Evolutionary conservation across 1,140 invertebrate species (phyloP).

Genomic region (Pseudomyrmex cubaensis): DNA sequence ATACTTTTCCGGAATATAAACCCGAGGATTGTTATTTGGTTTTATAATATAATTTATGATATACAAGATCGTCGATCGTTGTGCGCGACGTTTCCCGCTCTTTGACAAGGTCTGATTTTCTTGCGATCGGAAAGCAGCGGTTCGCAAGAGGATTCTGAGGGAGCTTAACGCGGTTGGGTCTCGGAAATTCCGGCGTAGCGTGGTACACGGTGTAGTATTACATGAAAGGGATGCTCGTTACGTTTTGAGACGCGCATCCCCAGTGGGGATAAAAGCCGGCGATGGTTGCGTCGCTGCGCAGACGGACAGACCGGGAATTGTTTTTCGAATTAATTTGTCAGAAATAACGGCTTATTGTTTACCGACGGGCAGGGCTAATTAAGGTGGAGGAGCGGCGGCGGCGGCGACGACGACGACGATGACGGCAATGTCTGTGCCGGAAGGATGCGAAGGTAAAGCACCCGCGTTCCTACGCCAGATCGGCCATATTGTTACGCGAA

Average conservation of each 20-base stretch:
- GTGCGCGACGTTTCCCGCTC: background rate
- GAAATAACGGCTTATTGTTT: conserved; percentile 74
- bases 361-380: conserved; percentile 70
- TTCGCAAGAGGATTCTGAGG: conserved; percentile 42
- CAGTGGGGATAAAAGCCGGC: conserved; percentile 61
- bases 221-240: conserved; percentile 71
- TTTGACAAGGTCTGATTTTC: conserved; percentile 47
- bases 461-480: conserved; percentile 57
- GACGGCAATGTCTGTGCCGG: background rate
- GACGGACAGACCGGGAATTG: conserved; percentile 41
- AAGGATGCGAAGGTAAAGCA: conserved; percentile 7
- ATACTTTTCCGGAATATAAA: background rate
- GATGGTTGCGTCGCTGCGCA: background rate
- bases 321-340: conserved; percentile 75
- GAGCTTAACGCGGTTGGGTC: conserved; percentile 44
- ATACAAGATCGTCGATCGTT: conserved; percentile 11
- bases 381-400: conserved; percentile 53
- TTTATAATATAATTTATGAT: conserved; percentile 49
- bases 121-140: conserved; percentile 22
- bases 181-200: conserved; percentile 54
- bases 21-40: background rate
- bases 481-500: conserved; percentile 55
- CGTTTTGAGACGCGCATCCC: conserved; percentile 44
- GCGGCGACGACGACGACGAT: too few species aligned
- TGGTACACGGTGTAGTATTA: conserved; percentile 47